Evolutionary conservation across 2,797 vertebrate genomes (phyloP).

Genomic region (Fundulus diaphanus): DNA sequence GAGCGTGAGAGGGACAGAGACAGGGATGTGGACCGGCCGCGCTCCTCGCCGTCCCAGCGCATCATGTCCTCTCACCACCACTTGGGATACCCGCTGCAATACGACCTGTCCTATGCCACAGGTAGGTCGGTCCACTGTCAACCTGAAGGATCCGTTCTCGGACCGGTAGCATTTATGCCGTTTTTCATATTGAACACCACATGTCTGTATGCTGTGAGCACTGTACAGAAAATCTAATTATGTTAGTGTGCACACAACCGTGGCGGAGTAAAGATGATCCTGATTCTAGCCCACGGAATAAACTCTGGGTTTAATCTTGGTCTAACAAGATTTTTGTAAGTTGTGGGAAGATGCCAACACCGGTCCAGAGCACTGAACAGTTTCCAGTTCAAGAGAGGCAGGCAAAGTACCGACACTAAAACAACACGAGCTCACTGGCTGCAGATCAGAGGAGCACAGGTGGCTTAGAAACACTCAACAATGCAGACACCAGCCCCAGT

Average conservation of each 20-base stretch:
- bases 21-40: conserved; percentile 87
- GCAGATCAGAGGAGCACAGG: conserved; percentile 36
- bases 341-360: conserved; percentile 11
- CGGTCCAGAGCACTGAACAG: conserved; percentile 29
- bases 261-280: too few relatives aligned
- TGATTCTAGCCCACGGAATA: conserved; percentile 9
- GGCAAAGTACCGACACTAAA: conserved; percentile 21
- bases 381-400: conserved; percentile 40
- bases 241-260: too few relatives aligned
- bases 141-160: background rate
- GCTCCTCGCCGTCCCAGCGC: conserved; percentile 96
- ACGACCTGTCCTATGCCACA: conserved; percentile 96
- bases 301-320: background rate
- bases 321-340: conserved; percentile 11
- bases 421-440: conserved; percentile 35
- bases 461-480: conserved; percentile 27
- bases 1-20: conserved; percentile 78
- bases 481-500: background rate
- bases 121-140: conserved; percentile 78
- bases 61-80: conserved; percentile 97
- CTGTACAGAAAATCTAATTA: too few relatives aligned
- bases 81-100: conserved; percentile 94
- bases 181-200: too few relatives aligned
- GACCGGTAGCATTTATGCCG: too few relatives aligned
- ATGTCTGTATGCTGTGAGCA: too few relatives aligned